These are phyloP conservation scores for Acanthococcus lagerstroemiae DNA, from an alignment of 2,888 invertebrate genomes.

Conservation along the genomic window DNA sequence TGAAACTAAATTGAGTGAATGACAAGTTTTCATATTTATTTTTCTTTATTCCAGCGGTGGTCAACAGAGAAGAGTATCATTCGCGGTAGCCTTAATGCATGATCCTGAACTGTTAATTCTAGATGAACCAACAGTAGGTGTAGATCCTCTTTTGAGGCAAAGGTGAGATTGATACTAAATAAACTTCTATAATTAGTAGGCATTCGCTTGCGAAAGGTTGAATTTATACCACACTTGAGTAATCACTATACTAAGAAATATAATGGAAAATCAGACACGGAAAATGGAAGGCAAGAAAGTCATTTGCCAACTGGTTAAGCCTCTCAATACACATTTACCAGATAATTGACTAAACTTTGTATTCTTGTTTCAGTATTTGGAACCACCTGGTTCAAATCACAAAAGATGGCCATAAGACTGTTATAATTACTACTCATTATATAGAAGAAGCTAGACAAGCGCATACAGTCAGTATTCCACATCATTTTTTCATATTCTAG, in stretches of 20 bases:
- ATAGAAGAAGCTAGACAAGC: constrained; percentile 91
- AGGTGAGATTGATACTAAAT: constrained; percentile 43
- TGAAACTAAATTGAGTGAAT: too few species aligned
- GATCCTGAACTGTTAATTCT: constrained; percentile 83
- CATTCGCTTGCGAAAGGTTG: too few species aligned
- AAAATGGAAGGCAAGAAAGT: too few species aligned
- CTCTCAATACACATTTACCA: too few species aligned
- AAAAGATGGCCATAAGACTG: constrained; percentile 80
- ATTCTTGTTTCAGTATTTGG: constrained; percentile 60
- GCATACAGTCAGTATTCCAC: constrained; percentile 60
- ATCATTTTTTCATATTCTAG: too few species aligned
- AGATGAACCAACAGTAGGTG: constrained; percentile 88
- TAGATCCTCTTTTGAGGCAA: constrained; percentile 78
- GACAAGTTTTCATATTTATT: too few species aligned
- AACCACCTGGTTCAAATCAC: constrained; percentile 71
- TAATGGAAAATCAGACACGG: too few species aligned
- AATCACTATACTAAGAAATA: too few species aligned
- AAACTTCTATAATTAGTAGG: not conserved
- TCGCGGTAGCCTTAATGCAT: constrained; percentile 84
- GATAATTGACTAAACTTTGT: not conserved
- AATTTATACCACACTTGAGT: too few species aligned
- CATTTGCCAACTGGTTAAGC: too few species aligned
- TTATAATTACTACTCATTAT: constrained; percentile 87
- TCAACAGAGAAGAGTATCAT: constrained; percentile 81
- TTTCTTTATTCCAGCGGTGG: constrained; percentile 57